Percentiles rank a stretch among this genome's conserved stretches.
Evolutionary conservation across 2,888 invertebrate genomes (phyloP).

Genomic region (Dexiosoma caninum): DNA sequence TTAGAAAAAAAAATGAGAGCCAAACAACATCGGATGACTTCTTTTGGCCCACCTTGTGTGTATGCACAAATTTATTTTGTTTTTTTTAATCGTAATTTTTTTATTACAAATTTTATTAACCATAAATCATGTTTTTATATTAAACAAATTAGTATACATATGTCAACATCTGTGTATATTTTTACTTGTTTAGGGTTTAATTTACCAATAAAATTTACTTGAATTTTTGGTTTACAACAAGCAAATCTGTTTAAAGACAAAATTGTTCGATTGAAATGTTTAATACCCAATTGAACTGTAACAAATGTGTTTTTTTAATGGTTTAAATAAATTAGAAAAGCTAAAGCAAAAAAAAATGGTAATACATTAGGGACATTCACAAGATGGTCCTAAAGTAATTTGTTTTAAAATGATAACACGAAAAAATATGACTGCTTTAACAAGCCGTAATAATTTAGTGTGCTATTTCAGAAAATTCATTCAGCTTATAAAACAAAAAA

Average conservation of each 20-base stretch:
- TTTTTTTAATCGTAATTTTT: not conserved
- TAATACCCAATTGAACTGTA: constrained; percentile 39
- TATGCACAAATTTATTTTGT: too few species aligned
- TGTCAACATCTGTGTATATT: constrained; percentile 26
- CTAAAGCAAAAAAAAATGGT: not conserved
- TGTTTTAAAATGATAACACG: too few species aligned
- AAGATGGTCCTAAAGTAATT: too few species aligned
- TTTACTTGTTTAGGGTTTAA: constrained; percentile 1
- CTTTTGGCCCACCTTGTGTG: too few species aligned
- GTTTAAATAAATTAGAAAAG: not conserved
- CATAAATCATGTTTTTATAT: constrained; percentile 35
- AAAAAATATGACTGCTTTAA: too few species aligned
- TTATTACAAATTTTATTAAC: not conserved
- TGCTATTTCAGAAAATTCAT: too few species aligned
- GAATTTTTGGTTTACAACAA: constrained; percentile 9
- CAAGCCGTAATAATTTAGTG: too few species aligned
- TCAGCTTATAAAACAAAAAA: too few species aligned
- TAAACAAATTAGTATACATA: constrained; percentile 40
- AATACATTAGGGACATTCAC: too few species aligned
- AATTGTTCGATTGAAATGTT: constrained; percentile 23
- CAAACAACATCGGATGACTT: too few species aligned
- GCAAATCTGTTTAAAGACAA: constrained; percentile 21
- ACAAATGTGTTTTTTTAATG: too few species aligned
- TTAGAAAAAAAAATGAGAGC: too few species aligned
- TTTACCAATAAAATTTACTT: constrained; percentile 14